These are phyloP conservation scores for Thysanoteuthis rhombus DNA, from an alignment of 2,888 invertebrate species.

Conservation along the genomic window DNA sequence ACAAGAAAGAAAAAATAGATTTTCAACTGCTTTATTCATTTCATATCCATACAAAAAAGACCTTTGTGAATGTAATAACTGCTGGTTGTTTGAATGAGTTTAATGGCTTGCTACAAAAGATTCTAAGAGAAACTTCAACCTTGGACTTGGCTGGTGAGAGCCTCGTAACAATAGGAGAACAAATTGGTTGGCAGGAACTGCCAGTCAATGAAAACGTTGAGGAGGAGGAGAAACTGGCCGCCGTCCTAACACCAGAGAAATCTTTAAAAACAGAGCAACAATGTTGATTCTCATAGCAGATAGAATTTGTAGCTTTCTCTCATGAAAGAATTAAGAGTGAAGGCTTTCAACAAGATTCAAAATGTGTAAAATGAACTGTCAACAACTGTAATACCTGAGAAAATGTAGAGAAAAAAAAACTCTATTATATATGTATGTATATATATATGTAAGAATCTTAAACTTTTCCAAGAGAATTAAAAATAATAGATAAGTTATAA, in stretches of 20 bases:
- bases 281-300: background rate
- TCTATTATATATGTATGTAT: background rate
- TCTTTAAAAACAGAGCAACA: background rate
- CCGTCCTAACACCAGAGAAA: background rate
- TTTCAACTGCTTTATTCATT: background rate
- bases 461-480: background rate
- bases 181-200: background rate
- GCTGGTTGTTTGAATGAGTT: slow-evolving; percentile 12
- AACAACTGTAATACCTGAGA: background rate
- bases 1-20: background rate
- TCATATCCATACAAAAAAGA: slow-evolving; percentile 12
- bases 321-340: background rate
- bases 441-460: background rate
- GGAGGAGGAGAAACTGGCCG: no score
- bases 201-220: background rate
- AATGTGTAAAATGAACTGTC: background rate
- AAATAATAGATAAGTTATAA: background rate
- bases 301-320: background rate
- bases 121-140: background rate
- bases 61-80: background rate
- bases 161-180: background rate
- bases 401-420: background rate
- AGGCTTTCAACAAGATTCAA: background rate
- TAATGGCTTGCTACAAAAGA: background rate
- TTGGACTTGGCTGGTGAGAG: slow-evolving; percentile 12